These are phyloP conservation scores for Leptopilina myrica DNA, from an alignment of 2,888 invertebrate species.

Conservation along the genomic window DNA sequence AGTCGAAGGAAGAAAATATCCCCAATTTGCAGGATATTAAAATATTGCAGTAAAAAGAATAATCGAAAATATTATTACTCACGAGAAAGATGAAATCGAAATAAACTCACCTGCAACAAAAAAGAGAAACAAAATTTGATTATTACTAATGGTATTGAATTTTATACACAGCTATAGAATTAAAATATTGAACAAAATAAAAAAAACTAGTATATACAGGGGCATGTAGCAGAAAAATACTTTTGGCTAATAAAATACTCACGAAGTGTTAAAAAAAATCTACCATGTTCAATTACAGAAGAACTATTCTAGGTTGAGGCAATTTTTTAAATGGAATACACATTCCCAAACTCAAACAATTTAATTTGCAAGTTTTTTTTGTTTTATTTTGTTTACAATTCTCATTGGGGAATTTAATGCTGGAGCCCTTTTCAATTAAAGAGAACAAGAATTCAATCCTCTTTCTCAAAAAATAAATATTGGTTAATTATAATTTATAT, in stretches of 20 bases:
- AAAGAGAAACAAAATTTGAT: neutral
- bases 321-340: slow-evolving; percentile 4
- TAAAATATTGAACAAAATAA: no score
- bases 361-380: neutral
- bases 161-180: no score
- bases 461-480: no score
- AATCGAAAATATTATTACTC: neutral
- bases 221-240: neutral
- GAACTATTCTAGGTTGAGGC: neutral
- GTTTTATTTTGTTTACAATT: neutral
- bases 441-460: neutral
- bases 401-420: neutral
- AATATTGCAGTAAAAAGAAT: no score
- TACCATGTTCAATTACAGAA: neutral
- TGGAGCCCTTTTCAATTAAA: neutral
- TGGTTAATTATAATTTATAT: no score
- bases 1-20: no score
- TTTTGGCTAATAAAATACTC: neutral
- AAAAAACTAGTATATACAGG: no score
- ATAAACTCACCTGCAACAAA: slow-evolving; percentile 18
- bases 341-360: neutral
- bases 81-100: neutral
- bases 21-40: neutral
- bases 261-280: neutral
- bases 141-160: no score